phyloP scores from a whole-genome alignment of 2,888 invertebrate species.

The Synanthedon andrenaeformis region DNA sequence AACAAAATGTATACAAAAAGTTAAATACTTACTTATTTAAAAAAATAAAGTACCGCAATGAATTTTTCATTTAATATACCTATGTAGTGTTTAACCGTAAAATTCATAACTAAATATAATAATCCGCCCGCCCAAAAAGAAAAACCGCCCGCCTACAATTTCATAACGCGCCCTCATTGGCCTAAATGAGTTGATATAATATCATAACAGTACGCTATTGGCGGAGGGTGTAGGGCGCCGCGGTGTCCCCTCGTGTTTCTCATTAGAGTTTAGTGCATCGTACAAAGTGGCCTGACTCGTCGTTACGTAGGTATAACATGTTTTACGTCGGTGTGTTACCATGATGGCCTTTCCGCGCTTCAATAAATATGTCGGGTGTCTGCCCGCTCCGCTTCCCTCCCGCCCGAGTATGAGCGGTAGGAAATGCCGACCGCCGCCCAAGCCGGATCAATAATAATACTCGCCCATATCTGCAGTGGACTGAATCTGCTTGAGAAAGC shows the following conservation, averaged over 20 bases:
- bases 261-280: constrained; percentile 59
- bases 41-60: no score
- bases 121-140: constrained; percentile 63
- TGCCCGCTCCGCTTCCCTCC: constrained; percentile 23
- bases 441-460: constrained; percentile 70
- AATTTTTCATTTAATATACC: not conserved
- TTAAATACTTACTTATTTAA: no score
- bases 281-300: constrained; percentile 22
- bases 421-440: constrained; percentile 51
- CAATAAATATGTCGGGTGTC: constrained; percentile 57
- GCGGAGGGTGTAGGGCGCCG: constrained; percentile 45
- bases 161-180: constrained; percentile 69
- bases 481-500: constrained; percentile 65
- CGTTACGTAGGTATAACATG: constrained; percentile 43
- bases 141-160: constrained; percentile 67
- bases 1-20: no score
- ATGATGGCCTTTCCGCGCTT: constrained; percentile 33
- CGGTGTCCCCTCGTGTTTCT: constrained; percentile 39
- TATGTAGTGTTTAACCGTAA: no score
- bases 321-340: constrained; percentile 48
- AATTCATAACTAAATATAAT: constrained; percentile 60
- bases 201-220: constrained; percentile 73
- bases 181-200: constrained; percentile 71
- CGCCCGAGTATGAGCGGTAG: constrained; percentile 61
- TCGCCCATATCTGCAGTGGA: constrained; percentile 70